Conservation (phyloP, 2,113 vertebrate genomes). For the Pteronura brasiliensis region DNA sequence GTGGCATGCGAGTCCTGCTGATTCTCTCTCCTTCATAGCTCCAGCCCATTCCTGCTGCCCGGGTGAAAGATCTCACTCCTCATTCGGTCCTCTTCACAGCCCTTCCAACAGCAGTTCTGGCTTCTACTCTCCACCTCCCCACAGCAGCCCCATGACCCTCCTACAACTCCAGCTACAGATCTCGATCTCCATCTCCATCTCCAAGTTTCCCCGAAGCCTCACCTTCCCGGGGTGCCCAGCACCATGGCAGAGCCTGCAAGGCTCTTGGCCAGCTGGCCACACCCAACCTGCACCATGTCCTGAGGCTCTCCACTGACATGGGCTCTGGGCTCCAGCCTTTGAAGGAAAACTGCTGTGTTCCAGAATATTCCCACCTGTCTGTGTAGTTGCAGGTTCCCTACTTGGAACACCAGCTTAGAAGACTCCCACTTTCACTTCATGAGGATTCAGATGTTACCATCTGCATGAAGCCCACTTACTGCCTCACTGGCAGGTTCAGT, state of each 20-base stretch:
- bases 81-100: background rate
- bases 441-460: background rate
- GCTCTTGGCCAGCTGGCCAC: background rate
- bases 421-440: background rate
- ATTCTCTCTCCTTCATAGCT: background rate
- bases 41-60: background rate
- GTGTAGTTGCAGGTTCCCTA: background rate
- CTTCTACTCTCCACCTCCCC: background rate
- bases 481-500: background rate
- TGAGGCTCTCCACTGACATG: background rate
- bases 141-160: background rate
- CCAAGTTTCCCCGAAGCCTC: background rate
- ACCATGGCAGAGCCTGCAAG: rapidly evolving
- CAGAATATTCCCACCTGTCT: background rate
- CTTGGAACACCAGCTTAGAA: background rate
- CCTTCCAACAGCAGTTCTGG: background rate
- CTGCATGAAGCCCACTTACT: background rate
- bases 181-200: background rate
- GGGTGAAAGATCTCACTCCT: background rate
- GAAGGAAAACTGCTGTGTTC: background rate
- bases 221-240: background rate
- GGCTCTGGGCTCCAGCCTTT: background rate
- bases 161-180: background rate
- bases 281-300: background rate
- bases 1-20: background rate